A percentile compares a stretch with the other conserved stretches of the same genome.
Conservation (phyloP, 92 coral and sea anemone species). For the Desmophyllum pertusum region DNA sequence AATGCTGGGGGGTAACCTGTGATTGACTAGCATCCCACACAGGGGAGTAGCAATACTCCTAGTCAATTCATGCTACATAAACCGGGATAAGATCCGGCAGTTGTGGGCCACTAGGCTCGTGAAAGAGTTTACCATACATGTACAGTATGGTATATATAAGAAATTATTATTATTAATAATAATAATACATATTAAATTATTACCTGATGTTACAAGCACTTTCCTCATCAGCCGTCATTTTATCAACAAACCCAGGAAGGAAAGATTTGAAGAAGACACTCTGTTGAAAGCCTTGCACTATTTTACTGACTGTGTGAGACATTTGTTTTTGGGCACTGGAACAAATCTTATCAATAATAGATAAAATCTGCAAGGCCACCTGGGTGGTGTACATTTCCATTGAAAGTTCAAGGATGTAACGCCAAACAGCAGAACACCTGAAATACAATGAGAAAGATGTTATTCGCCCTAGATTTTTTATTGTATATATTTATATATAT, state of each 20-base stretch:
- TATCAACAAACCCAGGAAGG: constrained; percentile 19
- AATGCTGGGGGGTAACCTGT: no score
- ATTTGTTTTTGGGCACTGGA: constrained; percentile 5
- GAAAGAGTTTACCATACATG: no score
- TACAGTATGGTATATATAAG: not conserved
- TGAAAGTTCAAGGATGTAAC: constrained; percentile 30
- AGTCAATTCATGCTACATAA: no score
- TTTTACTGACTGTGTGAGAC: constrained; percentile 18
- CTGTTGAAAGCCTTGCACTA: constrained; percentile 8
- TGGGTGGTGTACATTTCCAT: not conserved
- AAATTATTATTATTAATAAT: not conserved
- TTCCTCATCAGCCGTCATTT: not conserved
- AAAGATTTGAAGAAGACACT: constrained; percentile 11
- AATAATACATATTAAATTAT: not conserved
- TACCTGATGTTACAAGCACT: constrained; percentile 17
- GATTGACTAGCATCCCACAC: no score
- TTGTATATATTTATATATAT: no score
- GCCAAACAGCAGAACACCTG: constrained; percentile 38
- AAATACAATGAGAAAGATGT: not conserved
- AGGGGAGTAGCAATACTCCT: no score
- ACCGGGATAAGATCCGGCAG: no score
- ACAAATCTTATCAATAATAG: constrained; percentile 16
- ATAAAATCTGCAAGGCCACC: constrained; percentile 14
- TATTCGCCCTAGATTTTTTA: no score
- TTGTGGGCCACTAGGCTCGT: no score